Evolutionary conservation across 1,140 invertebrate genomes (phyloP).

Genomic region (Pissodes strobi): DNA sequence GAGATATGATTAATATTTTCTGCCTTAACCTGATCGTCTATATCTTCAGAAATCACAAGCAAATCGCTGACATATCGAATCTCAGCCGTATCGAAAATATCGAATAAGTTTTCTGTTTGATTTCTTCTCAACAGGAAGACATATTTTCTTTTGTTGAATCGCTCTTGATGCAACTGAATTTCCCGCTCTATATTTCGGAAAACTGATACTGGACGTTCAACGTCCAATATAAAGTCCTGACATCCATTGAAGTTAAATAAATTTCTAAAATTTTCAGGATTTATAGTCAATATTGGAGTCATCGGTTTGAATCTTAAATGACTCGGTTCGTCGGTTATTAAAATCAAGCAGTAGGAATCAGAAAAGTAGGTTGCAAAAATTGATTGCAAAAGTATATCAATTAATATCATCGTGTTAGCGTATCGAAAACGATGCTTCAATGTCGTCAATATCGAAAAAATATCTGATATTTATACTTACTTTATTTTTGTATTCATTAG

Average conservation of each 20-base stretch:
- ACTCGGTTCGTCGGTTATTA: conserved; percentile 32
- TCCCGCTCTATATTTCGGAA: conserved; percentile 38
- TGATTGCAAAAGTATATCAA: too few species aligned
- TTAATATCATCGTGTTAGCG: too few species aligned
- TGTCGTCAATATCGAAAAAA: too few species aligned
- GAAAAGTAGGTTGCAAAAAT: conserved; percentile 40
- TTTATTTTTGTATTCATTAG: too few species aligned
- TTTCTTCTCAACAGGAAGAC: conserved; percentile 31
- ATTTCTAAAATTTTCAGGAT: conserved; percentile 13
- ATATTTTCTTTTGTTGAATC: conserved; percentile 45
- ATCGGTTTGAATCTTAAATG: conserved; percentile 27
- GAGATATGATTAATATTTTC: background rate
- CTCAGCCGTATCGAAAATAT: conserved; percentile 34
- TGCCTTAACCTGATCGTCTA: background rate
- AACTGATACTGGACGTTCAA: conserved; percentile 14
- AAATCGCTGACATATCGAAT: conserved; percentile 39
- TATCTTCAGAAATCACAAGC: conserved; percentile 19
- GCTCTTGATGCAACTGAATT: conserved; percentile 34
- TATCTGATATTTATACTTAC: too few species aligned
- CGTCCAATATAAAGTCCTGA: conserved; percentile 40
- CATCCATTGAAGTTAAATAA: conserved; percentile 43
- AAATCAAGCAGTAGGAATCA: conserved; percentile 34
- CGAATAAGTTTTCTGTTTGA: conserved; percentile 9
- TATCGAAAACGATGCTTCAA: too few species aligned
- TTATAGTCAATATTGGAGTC: conserved; percentile 25